Evolutionary conservation across 2,888 invertebrate species (phyloP), one percentile per base, ranked within the genome.

Genomic region (Drosophila neotestacea): DNA sequence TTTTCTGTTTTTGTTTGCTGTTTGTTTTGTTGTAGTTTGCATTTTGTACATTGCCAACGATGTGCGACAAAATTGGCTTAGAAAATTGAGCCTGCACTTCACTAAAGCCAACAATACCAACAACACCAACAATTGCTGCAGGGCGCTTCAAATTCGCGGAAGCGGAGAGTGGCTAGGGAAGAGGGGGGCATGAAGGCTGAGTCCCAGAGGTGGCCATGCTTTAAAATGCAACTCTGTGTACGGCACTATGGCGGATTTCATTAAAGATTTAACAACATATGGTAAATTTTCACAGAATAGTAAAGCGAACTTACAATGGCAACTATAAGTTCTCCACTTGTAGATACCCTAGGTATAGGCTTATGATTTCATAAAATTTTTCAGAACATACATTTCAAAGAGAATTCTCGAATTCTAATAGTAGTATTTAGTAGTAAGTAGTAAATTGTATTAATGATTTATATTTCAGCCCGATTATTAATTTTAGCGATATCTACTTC

Each of bases 221-320:
- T 75, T 77, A 82, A 80, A 88, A 88, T 85, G 86, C 83, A 83
- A 80, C 88, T 79, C 85, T 82, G 76, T 79, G 88, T 75, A 52
- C 36, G 85, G 69, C 73, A 76, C 87, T 76, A 81, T 63, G 73
- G 82, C 56, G 87, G 69, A 88, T 84, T 87, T 85, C 85, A 86
- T 85, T 85, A 86, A 85, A 86, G 56, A 86, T 85, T 88, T 72
- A 88, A 73, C 76, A 90, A 81, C 89, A 90, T 81, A 87, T 89
- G 86, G 75, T 77, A 80, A 86, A 88, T 82, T 85, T 85, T 63
- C 73, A 69, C 68, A 64, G 73, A 69, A 68, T 51, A 44, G n/a
- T 38, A 28, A 36, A 55, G 22, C 16, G 10, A 47, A 34, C 28
- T 4, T 59, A 46, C 58, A 42, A 36, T n/a, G 5, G 7, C 22